Evolutionary conservation across 2,797 vertebrate genomes (phyloP), one percentile per base, ranked within the genome.

Genomic region (Sciaenops ocellatus): DNA sequence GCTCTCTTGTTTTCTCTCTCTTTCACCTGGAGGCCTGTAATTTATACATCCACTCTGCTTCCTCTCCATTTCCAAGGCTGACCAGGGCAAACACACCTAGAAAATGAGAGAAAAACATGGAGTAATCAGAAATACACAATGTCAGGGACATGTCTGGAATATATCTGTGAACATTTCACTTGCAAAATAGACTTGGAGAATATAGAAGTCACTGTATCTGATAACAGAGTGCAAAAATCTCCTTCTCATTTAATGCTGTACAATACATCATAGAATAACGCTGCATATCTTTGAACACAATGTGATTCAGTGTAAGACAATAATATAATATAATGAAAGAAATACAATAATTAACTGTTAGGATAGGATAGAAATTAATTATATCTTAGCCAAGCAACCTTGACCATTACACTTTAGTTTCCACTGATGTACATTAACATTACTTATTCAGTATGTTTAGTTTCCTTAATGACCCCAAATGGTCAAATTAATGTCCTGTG

Each of bases 11-110:
- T 69, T 20, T 57, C 41, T 42, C 50, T 69, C 59, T 57, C 4
- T 76, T 65, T 70, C 24, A 69, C 80, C 80, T 59, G 52, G 67
- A 80, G 75, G 64, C 65, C 24, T 67, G 66, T 59, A 69, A 69
- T 80, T 75, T 74, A 73, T 47, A 59, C 50, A 73, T 41, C 73
- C 44, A 56, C 73, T 63, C 44, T 2, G 24, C 38, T 56, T 52
- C 48, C 22, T 80, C 74, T 79, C 52, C 28, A 56, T 84, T 81
- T 80, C 46, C 69, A 64, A 62, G 50, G 79, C 62, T 83, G 75
- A 78, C 72, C 68, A 9, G 48, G 22, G 51, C 38, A 61, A 78
- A 62, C 57, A 17, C 20, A 18, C 20, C 44, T 26, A 10, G 3
- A 52, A 44, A 80, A 76, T 54, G 28, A 69, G 54, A 87, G 63